Conservation (phyloP, 2,888 invertebrate genomes). For the Cheilosia pagana region DNA sequence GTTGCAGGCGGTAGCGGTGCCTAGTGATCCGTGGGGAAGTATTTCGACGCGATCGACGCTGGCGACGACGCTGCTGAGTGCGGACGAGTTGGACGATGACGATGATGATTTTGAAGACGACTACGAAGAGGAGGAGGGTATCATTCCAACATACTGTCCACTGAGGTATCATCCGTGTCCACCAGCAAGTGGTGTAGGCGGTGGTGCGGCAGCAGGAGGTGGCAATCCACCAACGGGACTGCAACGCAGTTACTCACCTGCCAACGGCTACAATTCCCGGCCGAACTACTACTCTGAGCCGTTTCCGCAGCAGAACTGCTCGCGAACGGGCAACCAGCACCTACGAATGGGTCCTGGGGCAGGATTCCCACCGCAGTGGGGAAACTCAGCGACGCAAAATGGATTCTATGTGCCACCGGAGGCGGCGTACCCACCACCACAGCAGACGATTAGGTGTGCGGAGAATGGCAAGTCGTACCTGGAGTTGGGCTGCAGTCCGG, state of each 20-base stretch:
- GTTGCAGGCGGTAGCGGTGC: conserved; percentile 89
- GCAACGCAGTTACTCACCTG: conserved; percentile 77
- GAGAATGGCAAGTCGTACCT: conserved; percentile 96
- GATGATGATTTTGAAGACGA: conserved; percentile 84
- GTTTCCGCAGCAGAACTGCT: conserved; percentile 83
- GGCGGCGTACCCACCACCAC: conserved; percentile 84
- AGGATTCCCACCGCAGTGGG: conserved; percentile 79
- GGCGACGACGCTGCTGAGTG: conserved; percentile 82
- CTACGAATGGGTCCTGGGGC: conserved; percentile 77
- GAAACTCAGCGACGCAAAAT: conserved; percentile 65
- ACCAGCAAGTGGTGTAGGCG: conserved; percentile 50
- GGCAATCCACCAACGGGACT: conserved; percentile 48
- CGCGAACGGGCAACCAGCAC: conserved; percentile 84
- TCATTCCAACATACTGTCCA: conserved; percentile 83
- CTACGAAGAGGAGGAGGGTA: conserved; percentile 83
- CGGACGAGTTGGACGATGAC: conserved; percentile 83
- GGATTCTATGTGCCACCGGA: conserved; percentile 78
- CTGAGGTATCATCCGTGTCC: conserved; percentile 81
- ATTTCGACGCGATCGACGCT: conserved; percentile 82
- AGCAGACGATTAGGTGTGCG: conserved; percentile 93
- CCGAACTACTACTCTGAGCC: conserved; percentile 83
- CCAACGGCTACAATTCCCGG: conserved; percentile 80
- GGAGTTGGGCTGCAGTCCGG: conserved; percentile 89
- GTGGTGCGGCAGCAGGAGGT: conserved; percentile 13
- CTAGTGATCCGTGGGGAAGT: conserved; percentile 85